Conservation (phyloP, 2,888 invertebrate genomes). For the Mythimna vitellina region DNA sequence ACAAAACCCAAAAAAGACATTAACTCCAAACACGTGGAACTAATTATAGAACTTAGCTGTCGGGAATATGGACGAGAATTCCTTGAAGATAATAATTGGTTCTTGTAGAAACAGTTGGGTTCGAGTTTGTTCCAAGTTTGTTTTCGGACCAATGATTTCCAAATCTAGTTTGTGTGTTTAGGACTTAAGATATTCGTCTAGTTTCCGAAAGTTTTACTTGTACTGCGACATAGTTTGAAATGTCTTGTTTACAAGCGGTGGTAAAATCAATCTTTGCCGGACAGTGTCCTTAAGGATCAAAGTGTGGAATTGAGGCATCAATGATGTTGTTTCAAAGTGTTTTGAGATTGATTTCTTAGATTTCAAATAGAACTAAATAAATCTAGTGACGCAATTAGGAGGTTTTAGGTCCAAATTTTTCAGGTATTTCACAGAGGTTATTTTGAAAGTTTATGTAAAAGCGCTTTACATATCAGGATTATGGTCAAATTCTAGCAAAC, state of each 20-base stretch:
- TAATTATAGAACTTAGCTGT: conserved; percentile 12
- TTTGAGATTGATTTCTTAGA: neutral
- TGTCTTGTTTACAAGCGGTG: conserved; percentile 42
- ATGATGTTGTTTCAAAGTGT: neutral
- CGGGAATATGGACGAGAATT: conserved; percentile 48
- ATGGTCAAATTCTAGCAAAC: neutral
- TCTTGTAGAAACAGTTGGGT: conserved; percentile 41
- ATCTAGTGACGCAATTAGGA: neutral
- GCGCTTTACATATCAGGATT: neutral
- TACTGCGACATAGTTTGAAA: conserved; percentile 50
- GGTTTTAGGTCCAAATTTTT: neutral
- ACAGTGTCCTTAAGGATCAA: neutral
- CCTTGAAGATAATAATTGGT: conserved; percentile 17
- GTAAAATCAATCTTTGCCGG: conserved; percentile 53
- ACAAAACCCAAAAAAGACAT: conserved; percentile 9
- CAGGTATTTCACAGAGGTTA: neutral
- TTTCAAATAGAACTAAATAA: neutral
- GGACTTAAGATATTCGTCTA: conserved; percentile 74
- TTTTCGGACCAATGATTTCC: conserved; percentile 75
- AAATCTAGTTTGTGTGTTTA: conserved; percentile 81
- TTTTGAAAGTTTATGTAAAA: neutral
- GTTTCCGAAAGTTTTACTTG: conserved; percentile 66
- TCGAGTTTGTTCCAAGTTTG: conserved; percentile 69
- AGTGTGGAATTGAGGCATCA: conserved; percentile 6
- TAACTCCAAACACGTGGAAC: neutral